These are phyloP conservation scores for Amblyteles armatorius DNA, from an alignment of 2,888 invertebrate species.

Conservation along the genomic window DNA sequence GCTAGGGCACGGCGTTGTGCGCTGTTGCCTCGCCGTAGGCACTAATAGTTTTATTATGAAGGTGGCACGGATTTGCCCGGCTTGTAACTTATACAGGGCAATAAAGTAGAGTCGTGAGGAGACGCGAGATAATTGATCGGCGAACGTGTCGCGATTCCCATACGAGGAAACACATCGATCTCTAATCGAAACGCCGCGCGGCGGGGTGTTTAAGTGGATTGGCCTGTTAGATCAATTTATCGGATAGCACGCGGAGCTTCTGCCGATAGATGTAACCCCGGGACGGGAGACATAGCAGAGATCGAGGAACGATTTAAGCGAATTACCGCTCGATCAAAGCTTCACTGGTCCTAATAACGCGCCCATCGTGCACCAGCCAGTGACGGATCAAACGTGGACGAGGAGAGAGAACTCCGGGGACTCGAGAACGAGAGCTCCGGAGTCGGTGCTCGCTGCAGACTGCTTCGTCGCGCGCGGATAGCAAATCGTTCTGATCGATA, in stretches of 20 bases:
- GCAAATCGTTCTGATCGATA: conserved; percentile 65
- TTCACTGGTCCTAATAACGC: conserved; percentile 74
- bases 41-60: conserved; percentile 20
- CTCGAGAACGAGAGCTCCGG: conserved; percentile 25
- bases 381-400: conserved; percentile 57
- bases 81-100: not conserved
- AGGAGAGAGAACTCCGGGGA: conserved; percentile 37
- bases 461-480: conserved; percentile 41
- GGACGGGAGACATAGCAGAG: conserved; percentile 9
- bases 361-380: conserved; percentile 72
- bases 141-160: not conserved
- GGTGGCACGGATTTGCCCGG: not conserved
- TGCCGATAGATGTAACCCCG: conserved; percentile 6
- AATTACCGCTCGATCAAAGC: conserved; percentile 79
- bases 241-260: conserved; percentile 42
- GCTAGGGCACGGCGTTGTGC: not conserved
- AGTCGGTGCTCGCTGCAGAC: conserved; percentile 1
- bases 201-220: conserved; percentile 25
- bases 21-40: not conserved
- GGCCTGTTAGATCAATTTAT: conserved; percentile 37
- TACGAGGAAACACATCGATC: not conserved
- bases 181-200: not conserved
- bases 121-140: not conserved
- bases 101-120: not conserved
- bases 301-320: conserved; percentile 76